Evolutionary conservation across 2,797 vertebrate species (phyloP).

Genomic region (Neoniphon sammara): DNA sequence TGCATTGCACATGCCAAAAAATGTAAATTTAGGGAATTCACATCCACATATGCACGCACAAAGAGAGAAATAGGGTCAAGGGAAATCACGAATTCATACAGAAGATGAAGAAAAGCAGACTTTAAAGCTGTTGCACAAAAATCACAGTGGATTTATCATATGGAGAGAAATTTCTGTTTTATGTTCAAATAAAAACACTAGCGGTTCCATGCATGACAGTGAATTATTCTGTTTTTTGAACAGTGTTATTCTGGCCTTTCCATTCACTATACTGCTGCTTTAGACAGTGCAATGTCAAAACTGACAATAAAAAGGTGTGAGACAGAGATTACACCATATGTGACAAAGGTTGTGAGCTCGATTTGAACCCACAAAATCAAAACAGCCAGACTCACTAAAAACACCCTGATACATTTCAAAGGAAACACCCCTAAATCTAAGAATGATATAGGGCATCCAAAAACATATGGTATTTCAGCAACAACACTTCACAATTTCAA

Average conservation of each 20-base stretch:
- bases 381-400: slow-evolving; percentile 38
- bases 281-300: slow-evolving; percentile 49
- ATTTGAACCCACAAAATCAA: slow-evolving; percentile 27
- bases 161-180: slow-evolving; percentile 76
- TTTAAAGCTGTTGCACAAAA: slow-evolving; percentile 72
- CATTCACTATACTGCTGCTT: slow-evolving; percentile 35
- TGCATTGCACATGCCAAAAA: slow-evolving; percentile 28
- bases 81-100: slow-evolving; percentile 58
- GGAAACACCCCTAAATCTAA: not conserved
- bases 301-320: slow-evolving; percentile 51
- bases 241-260: slow-evolving; percentile 59
- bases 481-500: not conserved
- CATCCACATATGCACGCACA: slow-evolving; percentile 52
- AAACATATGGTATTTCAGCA: slow-evolving; percentile 25
- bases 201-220: slow-evolving; percentile 67
- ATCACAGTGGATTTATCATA: slow-evolving; percentile 77
- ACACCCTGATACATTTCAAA: slow-evolving; percentile 23
- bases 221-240: slow-evolving; percentile 66
- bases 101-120: slow-evolving; percentile 63
- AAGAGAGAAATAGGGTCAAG: slow-evolving; percentile 25
- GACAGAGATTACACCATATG: slow-evolving; percentile 56
- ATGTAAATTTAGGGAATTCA: slow-evolving; percentile 46
- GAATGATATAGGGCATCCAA: not conserved
- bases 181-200: slow-evolving; percentile 71
- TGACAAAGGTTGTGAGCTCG: slow-evolving; percentile 43